Evolutionary conservation across 2,888 invertebrate genomes (phyloP).

Genomic region (Campopleginae sp.): DNA sequence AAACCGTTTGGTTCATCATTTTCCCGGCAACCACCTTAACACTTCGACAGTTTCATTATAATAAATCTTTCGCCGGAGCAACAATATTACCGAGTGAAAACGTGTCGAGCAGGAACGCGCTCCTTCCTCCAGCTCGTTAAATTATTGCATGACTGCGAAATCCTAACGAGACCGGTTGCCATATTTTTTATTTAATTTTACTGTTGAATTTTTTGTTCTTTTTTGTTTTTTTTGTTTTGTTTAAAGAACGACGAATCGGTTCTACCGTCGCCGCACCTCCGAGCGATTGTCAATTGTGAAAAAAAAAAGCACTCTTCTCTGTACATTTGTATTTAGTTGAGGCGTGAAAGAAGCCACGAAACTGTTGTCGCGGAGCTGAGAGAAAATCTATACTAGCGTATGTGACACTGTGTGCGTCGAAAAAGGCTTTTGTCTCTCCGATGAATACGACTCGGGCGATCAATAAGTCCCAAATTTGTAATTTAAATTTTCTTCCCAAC

Average conservation of each 20-base stretch:
- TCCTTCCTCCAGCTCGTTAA: neutral
- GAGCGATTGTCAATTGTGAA: neutral
- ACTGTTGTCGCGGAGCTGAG: slow-evolving; percentile 34
- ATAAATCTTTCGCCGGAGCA: slow-evolving; percentile 45
- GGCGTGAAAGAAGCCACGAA: slow-evolving; percentile 37
- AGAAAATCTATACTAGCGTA: slow-evolving; percentile 52
- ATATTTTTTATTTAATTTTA: neutral
- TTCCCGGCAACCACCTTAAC: neutral
- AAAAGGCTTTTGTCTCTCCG: slow-evolving; percentile 43
- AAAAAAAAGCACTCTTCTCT: neutral
- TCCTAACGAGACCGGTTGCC: slow-evolving; percentile 25
- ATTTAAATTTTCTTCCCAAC: neutral
- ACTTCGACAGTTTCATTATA: slow-evolving; percentile 64
- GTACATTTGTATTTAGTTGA: neutral
- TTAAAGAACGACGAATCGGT: neutral
- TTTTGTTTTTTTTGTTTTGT: no score
- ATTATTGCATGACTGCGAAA: neutral
- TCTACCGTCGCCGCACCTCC: neutral
- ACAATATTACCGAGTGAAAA: neutral
- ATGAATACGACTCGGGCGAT: slow-evolving; percentile 46
- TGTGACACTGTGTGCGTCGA: slow-evolving; percentile 33
- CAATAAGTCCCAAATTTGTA: slow-evolving; percentile 33
- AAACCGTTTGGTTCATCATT: slow-evolving; percentile 20
- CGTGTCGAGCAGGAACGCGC: neutral
- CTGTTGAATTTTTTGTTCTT: neutral